phyloP scores from a whole-genome alignment of 2,888 invertebrate genomes.

The Carabus problematicus region DNA sequence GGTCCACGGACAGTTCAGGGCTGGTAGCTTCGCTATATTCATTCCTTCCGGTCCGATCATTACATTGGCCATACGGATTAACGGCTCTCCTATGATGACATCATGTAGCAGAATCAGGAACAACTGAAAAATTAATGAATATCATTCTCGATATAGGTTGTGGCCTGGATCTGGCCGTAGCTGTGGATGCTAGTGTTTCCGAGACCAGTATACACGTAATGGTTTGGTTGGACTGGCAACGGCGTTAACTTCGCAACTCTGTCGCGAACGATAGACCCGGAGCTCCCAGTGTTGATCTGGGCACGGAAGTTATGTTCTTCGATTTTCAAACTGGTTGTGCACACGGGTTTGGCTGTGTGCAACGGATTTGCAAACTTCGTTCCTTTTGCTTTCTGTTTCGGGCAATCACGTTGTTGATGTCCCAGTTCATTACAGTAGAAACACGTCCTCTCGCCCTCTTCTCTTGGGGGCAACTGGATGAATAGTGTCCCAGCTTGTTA shows the following conservation, averaged over 20 bases:
- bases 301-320: not conserved
- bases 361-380: not conserved
- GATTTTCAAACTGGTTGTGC: not conserved
- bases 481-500: conserved; percentile 7
- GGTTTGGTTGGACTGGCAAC: not conserved
- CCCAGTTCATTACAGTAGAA: not conserved
- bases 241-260: not conserved
- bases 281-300: not conserved
- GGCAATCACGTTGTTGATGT: not conserved
- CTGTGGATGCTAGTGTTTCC: not conserved
- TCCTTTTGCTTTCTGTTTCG: not conserved
- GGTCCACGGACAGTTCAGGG: too few relatives aligned
- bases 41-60: not conserved
- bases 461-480: not conserved
- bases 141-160: not conserved
- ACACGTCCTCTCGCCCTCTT: not conserved
- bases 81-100: conserved; percentile 16
- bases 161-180: not conserved
- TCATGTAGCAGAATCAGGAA: conserved; percentile 14
- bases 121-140: conserved; percentile 15
- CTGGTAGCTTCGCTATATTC: not conserved
- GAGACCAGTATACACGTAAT: not conserved
- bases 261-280: not conserved
- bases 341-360: not conserved
- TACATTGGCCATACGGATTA: conserved; percentile 9